These are phyloP conservation scores for Neocrepidodera transversa DNA, from an alignment of 2,888 invertebrate genomes.

Conservation along the genomic window DNA sequence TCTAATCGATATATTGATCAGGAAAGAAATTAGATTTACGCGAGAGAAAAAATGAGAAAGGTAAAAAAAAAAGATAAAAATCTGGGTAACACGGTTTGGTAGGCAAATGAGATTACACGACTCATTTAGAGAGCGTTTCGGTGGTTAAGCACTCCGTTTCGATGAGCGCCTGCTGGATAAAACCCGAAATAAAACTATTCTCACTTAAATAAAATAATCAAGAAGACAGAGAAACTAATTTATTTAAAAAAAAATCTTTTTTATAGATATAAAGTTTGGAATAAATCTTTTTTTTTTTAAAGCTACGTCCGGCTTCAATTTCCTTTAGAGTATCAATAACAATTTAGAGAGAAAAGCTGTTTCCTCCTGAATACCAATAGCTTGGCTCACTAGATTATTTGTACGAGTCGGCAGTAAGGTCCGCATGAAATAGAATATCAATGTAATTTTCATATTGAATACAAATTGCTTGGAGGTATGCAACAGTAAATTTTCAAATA, in stretches of 20 bases:
- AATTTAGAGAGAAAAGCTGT: constrained; percentile 8
- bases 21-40: constrained; percentile 1
- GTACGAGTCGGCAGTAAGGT: constrained; percentile 6
- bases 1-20: not conserved
- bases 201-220: constrained; percentile 1
- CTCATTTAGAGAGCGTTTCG: constrained; percentile 14
- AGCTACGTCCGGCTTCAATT: constrained; percentile 4
- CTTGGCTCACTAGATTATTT: constrained; percentile 7
- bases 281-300: too few species aligned
- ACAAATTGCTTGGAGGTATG: constrained; percentile 8
- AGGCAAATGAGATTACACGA: constrained; percentile 21
- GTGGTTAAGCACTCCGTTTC: constrained; percentile 4
- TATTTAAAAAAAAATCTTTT: too few species aligned
- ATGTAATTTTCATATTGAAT: constrained; percentile 13
- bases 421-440: constrained; percentile 7
- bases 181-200: not conserved
- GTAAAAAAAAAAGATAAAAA: constrained; percentile 10
- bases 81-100: constrained; percentile 6
- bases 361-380: constrained; percentile 9
- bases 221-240: too few species aligned
- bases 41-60: not conserved
- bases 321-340: constrained; percentile 6
- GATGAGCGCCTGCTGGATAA: not conserved
- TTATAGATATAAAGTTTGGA: too few species aligned
- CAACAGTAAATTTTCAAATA: not conserved